phyloP scores from a whole-genome alignment of 2,113 vertebrate species.

The Caranx ignobilis region DNA sequence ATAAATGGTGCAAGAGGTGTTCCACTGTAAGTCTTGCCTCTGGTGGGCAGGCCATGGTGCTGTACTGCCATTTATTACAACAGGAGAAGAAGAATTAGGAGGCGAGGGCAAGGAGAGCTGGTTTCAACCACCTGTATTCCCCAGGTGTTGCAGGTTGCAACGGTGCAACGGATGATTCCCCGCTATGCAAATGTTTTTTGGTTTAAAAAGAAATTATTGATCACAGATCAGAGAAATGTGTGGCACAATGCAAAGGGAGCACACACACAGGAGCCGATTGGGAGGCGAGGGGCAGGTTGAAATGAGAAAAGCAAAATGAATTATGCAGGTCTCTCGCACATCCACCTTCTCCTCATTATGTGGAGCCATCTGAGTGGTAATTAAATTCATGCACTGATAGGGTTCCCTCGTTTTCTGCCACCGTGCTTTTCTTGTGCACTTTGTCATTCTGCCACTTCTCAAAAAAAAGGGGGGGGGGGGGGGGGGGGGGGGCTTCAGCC shows the following conservation, averaged over 20 bases:
- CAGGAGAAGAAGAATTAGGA: constrained; percentile 39
- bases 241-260: constrained; percentile 27
- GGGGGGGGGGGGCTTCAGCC: constrained; percentile 48
- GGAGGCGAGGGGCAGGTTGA: constrained; percentile 48
- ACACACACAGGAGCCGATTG: constrained; percentile 38
- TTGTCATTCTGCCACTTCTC: constrained; percentile 88
- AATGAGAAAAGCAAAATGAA: constrained; percentile 74
- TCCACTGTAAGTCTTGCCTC: constrained; percentile 4
- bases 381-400: constrained; percentile 87
- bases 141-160: constrained; percentile 10
- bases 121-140: constrained; percentile 73
- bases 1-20: constrained; percentile 7
- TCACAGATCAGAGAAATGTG: constrained; percentile 65
- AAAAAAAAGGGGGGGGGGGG: constrained; percentile 60
- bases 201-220: constrained; percentile 74
- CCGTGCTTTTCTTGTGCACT: constrained; percentile 80
- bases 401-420: constrained; percentile 87
- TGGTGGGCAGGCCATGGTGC: not conserved
- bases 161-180: constrained; percentile 51
- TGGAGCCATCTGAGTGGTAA: constrained; percentile 83
- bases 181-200: constrained; percentile 76
- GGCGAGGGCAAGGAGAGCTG: constrained; percentile 46
- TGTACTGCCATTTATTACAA: constrained; percentile 54
- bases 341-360: constrained; percentile 82
- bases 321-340: constrained; percentile 77